These are phyloP conservation scores for Sapayoa aenigma DNA, from an alignment of 2,113 vertebrate species.

Conservation along the genomic window DNA sequence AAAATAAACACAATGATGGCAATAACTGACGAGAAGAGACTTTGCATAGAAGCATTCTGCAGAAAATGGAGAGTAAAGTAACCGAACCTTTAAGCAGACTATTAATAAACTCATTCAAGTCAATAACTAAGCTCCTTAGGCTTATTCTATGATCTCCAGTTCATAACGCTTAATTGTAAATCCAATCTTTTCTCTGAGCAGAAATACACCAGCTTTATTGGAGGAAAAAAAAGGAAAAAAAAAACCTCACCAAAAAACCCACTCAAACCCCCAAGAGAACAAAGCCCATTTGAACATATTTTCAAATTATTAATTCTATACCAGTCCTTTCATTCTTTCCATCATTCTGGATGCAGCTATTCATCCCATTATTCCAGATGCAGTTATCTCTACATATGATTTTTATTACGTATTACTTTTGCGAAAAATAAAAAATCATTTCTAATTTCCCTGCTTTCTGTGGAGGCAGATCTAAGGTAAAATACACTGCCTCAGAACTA, in stretches of 20 bases:
- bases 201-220: background rate
- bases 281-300: background rate
- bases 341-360: background rate
- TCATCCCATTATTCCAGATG: background rate
- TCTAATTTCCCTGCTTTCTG: background rate
- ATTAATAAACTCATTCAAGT: constrained; percentile 40
- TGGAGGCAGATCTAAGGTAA: background rate
- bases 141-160: background rate
- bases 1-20: background rate
- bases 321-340: background rate
- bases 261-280: background rate
- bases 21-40: background rate
- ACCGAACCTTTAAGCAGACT: background rate
- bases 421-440: background rate
- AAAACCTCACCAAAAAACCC: too few relatives aligned
- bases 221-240: background rate
- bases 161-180: constrained; percentile 5
- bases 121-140: constrained; percentile 42
- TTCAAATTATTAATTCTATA: background rate
- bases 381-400: background rate
- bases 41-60: background rate
- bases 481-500: background rate
- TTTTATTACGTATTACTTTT: background rate
- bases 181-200: background rate
- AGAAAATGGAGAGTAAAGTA: constrained; percentile 16